phyloP scores from a whole-genome alignment of 2,113 vertebrate species.

The Paramisgurnus dabryanus region DNA sequence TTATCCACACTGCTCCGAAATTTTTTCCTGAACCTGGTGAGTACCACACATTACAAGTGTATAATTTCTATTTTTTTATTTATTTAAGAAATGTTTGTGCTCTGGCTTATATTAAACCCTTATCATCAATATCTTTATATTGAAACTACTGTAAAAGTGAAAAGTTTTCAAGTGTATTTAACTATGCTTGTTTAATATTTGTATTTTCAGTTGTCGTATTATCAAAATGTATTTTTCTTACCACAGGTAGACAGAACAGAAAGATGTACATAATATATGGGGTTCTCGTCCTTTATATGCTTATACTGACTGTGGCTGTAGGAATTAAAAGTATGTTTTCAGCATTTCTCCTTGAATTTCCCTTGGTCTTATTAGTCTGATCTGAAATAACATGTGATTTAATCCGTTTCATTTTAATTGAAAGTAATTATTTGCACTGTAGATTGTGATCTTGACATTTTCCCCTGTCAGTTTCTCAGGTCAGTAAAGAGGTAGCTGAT shows the following conservation, averaged over 20 bases:
- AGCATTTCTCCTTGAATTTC: background rate
- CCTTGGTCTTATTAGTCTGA: background rate
- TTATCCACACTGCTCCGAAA: background rate
- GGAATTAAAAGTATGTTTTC: slow-evolving; percentile 58
- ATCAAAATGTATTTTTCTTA: background rate
- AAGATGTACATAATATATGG: slow-evolving; percentile 47
- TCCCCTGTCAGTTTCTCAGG: slow-evolving; percentile 49
- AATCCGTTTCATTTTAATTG: too few relatives aligned
- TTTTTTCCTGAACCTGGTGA: background rate
- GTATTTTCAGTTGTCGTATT: background rate
- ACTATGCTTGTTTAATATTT: slow-evolving; percentile 13
- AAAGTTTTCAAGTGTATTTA: background rate
- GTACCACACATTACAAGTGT: background rate
- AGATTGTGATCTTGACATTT: background rate
- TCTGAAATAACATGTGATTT: too few relatives aligned
- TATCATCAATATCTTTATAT: too few relatives aligned
- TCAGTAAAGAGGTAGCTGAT: slow-evolving; percentile 50
- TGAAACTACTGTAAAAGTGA: too few relatives aligned
- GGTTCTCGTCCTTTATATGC: slow-evolving; percentile 46
- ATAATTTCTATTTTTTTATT: background rate
- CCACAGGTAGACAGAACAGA: slow-evolving; percentile 39
- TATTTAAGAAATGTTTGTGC: background rate
- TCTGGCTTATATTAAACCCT: too few relatives aligned
- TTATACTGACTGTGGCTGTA: slow-evolving; percentile 51
- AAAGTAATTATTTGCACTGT: background rate